Evolutionary conservation across 2,113 vertebrate species (phyloP), one percentile per base, ranked within the genome.

Genomic region (Atherinomorus stipes): DNA sequence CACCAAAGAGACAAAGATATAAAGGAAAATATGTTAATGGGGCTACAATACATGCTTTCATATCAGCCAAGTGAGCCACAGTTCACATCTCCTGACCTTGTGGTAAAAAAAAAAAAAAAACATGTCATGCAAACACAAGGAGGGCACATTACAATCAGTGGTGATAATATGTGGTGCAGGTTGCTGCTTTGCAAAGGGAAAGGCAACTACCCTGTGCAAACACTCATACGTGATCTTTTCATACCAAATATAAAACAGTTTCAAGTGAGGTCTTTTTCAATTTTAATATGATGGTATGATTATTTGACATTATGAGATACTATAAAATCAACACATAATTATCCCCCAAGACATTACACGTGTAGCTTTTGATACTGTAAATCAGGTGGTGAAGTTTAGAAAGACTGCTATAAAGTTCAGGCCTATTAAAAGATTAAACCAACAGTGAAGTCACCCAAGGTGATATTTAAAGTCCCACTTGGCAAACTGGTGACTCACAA

Each of bases 31-130:
- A 34, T 15, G 28, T 87, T 75, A 81, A 16, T 19, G 23, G 22
- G 47, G 60, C 12, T 23, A 1, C 1, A 44, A 12, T 8, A 49
- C 28, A 11, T 10, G 34, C 16, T 40, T 67, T 56, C 34, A 69
- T 28, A 73, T 76, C 53, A 75, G 38, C 44, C 1, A 6, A 37
- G 25, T 10, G 44, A 51, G 52, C 22, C 8, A 47, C 22, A 53
- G 47, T 70, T 50, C 37, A 63, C 40, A 68, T n/a, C 47, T 71
- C 16, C 6, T 61, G 59, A 79, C 83, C 71, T 79, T 84, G 52
- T 50, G 28, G 34, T 56, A 16, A 40, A 58, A 57, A 64, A 50
- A 63, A 16, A 40, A 58, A 57, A 64, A 50, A 63, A 50, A 7
- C 1, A 44, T 44, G 47, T 28, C 45, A 13, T 34, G 18, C n/a